A percentile compares a stretch with the other conserved stretches of the same genome.
These are phyloP conservation scores for Vidua chalybeata DNA, from an alignment of 2,113 vertebrate genomes.

Conservation along the genomic window DNA sequence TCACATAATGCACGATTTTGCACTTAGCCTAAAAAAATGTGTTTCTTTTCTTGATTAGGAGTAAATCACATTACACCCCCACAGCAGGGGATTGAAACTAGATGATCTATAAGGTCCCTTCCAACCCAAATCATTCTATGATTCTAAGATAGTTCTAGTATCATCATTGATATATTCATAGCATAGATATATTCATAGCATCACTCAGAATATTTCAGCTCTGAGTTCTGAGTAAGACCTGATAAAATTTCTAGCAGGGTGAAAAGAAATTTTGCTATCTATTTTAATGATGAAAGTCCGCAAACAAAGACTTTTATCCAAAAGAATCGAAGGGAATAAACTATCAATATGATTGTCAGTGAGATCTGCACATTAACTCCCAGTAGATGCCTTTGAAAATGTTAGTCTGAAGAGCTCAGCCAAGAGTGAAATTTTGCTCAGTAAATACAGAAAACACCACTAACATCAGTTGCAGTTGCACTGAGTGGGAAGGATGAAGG, in stretches of 20 bases:
- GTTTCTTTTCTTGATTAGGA: not conserved
- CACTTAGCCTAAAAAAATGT: not conserved
- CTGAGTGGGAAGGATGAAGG: not conserved
- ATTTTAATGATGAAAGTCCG: not conserved
- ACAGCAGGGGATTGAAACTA: not conserved
- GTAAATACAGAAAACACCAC: not conserved
- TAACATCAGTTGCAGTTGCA: not conserved
- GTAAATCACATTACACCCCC: slow-evolving; percentile 11
- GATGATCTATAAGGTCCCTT: not conserved
- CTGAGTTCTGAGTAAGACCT: not conserved
- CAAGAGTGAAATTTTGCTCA: slow-evolving; percentile 13
- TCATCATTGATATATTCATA: not conserved
- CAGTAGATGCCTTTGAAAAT: not conserved
- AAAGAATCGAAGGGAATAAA: not conserved
- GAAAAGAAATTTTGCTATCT: not conserved
- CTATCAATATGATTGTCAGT: not conserved
- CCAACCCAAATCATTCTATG: not conserved
- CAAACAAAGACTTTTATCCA: not conserved
- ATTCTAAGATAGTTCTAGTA: not conserved
- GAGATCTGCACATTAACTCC: not conserved
- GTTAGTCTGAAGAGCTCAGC: not conserved
- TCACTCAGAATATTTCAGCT: not conserved
- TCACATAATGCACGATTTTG: not conserved
- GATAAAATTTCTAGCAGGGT: not conserved
- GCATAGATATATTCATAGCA: not conserved